phyloP scores from a whole-genome alignment of 2,888 invertebrate genomes.

The Asteroscopus sphinx region DNA sequence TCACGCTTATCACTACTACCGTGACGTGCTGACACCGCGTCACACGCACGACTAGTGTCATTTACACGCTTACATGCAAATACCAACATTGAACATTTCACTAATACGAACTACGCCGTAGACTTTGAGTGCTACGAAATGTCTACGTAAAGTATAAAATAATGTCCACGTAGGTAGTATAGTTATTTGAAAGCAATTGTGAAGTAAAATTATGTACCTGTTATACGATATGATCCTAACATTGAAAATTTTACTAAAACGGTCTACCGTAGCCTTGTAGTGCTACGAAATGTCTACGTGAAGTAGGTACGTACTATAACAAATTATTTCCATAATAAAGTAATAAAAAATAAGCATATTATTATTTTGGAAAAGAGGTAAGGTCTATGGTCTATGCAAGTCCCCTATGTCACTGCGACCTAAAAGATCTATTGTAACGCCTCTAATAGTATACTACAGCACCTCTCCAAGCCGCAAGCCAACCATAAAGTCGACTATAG shows the following conservation, averaged over 20 bases:
- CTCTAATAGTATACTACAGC: too few species aligned
- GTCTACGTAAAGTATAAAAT: slow-evolving; percentile 12
- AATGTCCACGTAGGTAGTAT: not conserved
- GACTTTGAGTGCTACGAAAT: slow-evolving; percentile 38
- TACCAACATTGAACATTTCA: slow-evolving; percentile 18
- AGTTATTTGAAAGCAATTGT: slow-evolving; percentile 11
- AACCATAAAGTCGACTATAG: too few species aligned
- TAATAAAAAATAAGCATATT: too few species aligned
- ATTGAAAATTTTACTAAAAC: slow-evolving; percentile 1
- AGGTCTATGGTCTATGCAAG: too few species aligned
- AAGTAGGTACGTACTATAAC: too few species aligned
- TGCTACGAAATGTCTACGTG: too few species aligned
- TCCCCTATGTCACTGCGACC: too few species aligned
- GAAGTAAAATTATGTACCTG: not conserved
- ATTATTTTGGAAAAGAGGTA: too few species aligned
- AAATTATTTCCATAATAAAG: too few species aligned
- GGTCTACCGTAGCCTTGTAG: too few species aligned
- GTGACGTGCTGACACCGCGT: slow-evolving; percentile 62
- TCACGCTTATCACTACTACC: slow-evolving; percentile 80
- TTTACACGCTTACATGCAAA: slow-evolving; percentile 43
- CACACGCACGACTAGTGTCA: slow-evolving; percentile 57
- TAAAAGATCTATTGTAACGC: too few species aligned
- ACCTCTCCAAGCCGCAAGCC: too few species aligned
- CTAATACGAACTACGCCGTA: slow-evolving; percentile 28
- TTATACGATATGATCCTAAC: not conserved